phyloP scores from a whole-genome alignment of 2,113 vertebrate genomes.

The Aldabrachelys gigantea region DNA sequence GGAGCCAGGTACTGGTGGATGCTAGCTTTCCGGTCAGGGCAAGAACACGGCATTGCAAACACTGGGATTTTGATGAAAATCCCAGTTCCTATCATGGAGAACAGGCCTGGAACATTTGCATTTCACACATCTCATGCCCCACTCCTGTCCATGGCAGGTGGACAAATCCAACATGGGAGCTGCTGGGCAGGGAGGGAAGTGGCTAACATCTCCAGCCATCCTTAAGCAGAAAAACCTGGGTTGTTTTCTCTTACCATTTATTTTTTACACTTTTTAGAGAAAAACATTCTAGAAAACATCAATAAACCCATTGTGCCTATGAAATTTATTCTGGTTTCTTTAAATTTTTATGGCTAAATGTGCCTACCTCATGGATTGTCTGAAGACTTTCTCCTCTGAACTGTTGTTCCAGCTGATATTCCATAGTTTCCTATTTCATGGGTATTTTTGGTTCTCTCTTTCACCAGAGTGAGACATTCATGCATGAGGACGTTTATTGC shows the following conservation, averaged over 20 bases:
- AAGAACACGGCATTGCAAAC: background rate
- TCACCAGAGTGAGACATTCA: conserved; percentile 44
- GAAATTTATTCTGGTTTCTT: background rate
- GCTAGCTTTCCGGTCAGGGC: background rate
- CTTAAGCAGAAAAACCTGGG: background rate
- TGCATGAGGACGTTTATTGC: conserved; percentile 41
- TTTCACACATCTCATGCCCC: background rate
- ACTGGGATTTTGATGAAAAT: conserved; percentile 1
- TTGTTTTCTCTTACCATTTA: background rate
- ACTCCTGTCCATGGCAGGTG: background rate
- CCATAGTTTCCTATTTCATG: conserved; percentile 29
- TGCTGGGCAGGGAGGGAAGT: background rate
- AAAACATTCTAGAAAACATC: background rate
- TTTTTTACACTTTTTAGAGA: background rate
- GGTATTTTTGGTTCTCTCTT: conserved; percentile 23
- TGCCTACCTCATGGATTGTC: background rate
- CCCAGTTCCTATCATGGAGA: background rate
- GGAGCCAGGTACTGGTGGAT: background rate
- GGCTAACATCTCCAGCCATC: background rate
- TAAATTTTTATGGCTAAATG: background rate
- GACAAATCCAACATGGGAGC: background rate
- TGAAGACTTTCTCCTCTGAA: background rate
- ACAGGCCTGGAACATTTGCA: background rate
- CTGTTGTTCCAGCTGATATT: conserved; percentile 4
- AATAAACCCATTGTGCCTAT: background rate